A percentile compares a stretch with the other conserved stretches of the same genome.
Evolutionary conservation across 2,113 vertebrate species (phyloP).

Genomic region (Mormyrus lacerda): DNA sequence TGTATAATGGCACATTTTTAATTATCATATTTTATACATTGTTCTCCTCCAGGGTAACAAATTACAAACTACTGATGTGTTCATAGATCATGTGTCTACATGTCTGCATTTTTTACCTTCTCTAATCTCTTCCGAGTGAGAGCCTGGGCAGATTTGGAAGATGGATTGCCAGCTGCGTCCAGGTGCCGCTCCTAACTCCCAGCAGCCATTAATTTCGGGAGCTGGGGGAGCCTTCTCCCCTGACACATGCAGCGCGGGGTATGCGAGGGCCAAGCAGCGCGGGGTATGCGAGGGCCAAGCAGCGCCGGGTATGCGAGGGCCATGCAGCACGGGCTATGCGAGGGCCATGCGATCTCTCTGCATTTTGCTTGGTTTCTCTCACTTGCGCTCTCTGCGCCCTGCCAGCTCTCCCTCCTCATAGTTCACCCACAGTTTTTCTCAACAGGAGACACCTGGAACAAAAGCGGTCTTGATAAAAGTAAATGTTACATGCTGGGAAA

Average conservation of each 20-base stretch:
- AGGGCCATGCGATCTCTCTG: constrained; percentile 3
- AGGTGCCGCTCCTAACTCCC: neutral
- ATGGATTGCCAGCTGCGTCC: neutral
- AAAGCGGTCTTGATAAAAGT: neutral
- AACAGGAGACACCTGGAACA: constrained; percentile 2
- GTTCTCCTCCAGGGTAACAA: neutral
- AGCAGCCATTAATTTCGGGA: constrained; percentile 4
- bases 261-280: neutral
- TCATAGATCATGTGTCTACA: neutral
- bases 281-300: neutral
- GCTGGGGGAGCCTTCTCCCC: neutral
- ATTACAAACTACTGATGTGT: neutral
- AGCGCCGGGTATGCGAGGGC: neutral
- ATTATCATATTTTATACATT: neutral
- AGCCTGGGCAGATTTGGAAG: neutral
- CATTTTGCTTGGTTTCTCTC: neutral
- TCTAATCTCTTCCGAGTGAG: neutral
- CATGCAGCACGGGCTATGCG: neutral
- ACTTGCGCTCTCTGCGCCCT: neutral
- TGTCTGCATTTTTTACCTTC: neutral
- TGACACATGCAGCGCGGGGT: neutral
- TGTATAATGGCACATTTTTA: neutral
- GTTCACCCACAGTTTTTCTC: neutral
- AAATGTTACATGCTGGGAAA: neutral
- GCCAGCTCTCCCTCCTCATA: neutral